Conservation (phyloP, 2,113 vertebrate genomes). For the Mormoops blainvillei region DNA sequence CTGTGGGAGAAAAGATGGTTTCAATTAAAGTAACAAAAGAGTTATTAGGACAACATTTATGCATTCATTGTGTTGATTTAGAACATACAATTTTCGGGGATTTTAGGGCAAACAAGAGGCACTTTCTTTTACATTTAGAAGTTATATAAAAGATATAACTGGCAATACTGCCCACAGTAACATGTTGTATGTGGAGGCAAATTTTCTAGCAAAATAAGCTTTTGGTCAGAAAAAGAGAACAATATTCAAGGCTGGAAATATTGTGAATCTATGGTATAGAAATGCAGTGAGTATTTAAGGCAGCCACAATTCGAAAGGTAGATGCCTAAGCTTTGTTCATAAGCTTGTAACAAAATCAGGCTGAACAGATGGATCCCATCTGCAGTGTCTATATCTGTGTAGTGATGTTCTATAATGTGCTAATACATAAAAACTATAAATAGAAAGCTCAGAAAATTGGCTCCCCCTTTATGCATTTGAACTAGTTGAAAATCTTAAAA, state of each 20-base stretch:
- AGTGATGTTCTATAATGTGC: conserved; percentile 39
- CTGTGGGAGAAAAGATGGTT: neutral
- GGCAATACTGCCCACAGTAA: neutral
- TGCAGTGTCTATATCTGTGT: conserved; percentile 13
- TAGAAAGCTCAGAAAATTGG: conserved; percentile 48
- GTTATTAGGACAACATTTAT: neutral
- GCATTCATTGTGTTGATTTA: conserved; percentile 1
- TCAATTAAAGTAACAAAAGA: conserved; percentile 43
- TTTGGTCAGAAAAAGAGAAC: conserved; percentile 21
- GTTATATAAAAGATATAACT: neutral
- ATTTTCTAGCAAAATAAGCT: neutral
- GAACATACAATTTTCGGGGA: neutral
- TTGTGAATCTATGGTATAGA: neutral
- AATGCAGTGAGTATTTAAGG: neutral
- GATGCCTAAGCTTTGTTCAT: conserved; percentile 52
- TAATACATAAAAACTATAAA: conserved; percentile 45
- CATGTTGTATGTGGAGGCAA: neutral
- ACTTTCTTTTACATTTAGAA: neutral
- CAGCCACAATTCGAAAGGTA: neutral
- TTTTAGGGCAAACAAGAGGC: no score
- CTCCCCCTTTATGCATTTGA: conserved; percentile 20
- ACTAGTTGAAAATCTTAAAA: conserved; percentile 32
- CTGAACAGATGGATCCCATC: conserved; percentile 46
- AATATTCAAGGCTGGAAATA: neutral
- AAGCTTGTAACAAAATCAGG: neutral